These are phyloP conservation scores for Philereme vetulata DNA, from an alignment of 2,888 invertebrate species.

Conservation along the genomic window DNA sequence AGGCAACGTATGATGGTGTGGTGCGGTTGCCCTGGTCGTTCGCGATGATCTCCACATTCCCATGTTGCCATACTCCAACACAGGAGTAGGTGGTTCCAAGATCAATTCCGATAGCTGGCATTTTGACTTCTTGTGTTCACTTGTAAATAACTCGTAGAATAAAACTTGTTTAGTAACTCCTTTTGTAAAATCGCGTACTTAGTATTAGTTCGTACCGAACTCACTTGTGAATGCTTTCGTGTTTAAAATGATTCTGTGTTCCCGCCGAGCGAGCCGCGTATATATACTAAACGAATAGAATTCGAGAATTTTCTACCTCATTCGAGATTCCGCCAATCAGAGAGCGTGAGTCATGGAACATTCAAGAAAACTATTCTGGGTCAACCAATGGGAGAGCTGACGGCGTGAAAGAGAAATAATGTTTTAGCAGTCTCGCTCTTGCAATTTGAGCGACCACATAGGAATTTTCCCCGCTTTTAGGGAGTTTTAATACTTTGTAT, in stretches of 20 bases:
- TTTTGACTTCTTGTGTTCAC: conserved; percentile 49
- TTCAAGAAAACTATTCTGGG: conserved; percentile 47
- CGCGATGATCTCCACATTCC: conserved; percentile 89
- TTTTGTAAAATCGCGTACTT: conserved; percentile 23
- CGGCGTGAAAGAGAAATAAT: conserved; percentile 38
- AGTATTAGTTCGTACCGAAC: conserved; percentile 54
- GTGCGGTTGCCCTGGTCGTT: conserved; percentile 88
- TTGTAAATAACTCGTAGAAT: conserved; percentile 31
- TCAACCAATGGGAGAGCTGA: conserved; percentile 50
- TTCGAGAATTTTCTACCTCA: conserved; percentile 56
- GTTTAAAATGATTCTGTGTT: conserved; percentile 68
- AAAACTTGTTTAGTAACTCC: conserved; percentile 39
- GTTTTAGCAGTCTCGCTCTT: conserved; percentile 7
- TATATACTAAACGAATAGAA: conserved; percentile 60
- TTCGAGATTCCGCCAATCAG: conserved; percentile 56
- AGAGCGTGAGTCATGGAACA: conserved; percentile 40
- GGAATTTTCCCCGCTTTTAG: conserved; percentile 31
- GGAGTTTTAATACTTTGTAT: conserved; percentile 15
- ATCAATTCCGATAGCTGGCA: conserved; percentile 83
- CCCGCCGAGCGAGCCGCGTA: conserved; percentile 52
- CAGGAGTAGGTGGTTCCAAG: conserved; percentile 84
- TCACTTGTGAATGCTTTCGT: conserved; percentile 49
- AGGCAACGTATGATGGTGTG: conserved; percentile 89
- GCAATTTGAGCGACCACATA: conserved; percentile 28
- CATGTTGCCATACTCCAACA: conserved; percentile 84